phyloP scores from a whole-genome alignment of 1,140 invertebrate species.

The Cherax quadricarinatus region DNA sequence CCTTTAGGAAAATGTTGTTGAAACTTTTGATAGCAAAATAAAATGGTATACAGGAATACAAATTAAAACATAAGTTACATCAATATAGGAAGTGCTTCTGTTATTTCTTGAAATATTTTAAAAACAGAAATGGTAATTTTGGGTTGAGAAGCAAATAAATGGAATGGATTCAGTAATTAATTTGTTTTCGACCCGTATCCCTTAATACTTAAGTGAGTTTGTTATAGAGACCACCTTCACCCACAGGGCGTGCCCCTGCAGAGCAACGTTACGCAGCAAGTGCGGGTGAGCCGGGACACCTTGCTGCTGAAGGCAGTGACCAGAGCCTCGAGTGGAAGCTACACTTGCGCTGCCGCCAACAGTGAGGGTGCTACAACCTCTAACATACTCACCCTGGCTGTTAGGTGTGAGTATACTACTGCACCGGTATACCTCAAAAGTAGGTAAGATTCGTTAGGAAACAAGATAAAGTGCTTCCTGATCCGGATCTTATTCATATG shows the following conservation, averaged over 20 bases:
- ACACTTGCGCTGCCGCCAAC: conserved; percentile 93
- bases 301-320: conserved; percentile 87
- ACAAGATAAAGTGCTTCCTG: no score
- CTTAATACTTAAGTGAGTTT: neutral
- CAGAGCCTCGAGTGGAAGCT: conserved; percentile 88
- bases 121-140: no score
- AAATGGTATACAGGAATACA: no score
- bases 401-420: conserved; percentile 87
- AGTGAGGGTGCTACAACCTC: conserved; percentile 92
- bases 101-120: no score
- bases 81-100: no score
- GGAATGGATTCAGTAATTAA: neutral
- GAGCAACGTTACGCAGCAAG: conserved; percentile 75
- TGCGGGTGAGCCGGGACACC: conserved; percentile 88
- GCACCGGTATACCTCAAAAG: no score
- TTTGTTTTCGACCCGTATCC: neutral
- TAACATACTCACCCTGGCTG: conserved; percentile 87
- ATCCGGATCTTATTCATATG: no score
- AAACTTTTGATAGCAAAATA: no score
- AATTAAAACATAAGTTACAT: no score
- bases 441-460: no score
- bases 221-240: neutral
- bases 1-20: no score
- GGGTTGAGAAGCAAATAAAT: neutral
- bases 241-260: conserved; percentile 42